These are phyloP conservation scores for Drosophila pandora DNA, from an alignment of 1,140 invertebrate species.

Conservation along the genomic window DNA sequence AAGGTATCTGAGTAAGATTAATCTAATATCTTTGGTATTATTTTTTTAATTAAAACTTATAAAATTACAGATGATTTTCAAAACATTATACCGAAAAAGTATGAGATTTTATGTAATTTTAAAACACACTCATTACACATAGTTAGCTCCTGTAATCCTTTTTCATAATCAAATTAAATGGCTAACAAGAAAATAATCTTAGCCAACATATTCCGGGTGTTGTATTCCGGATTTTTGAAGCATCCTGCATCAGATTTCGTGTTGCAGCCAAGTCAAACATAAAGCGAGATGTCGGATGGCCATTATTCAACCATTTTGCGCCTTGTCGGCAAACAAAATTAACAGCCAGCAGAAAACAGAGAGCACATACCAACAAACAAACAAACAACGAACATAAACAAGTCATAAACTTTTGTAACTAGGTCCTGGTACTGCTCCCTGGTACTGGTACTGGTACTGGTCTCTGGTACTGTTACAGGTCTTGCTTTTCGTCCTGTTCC, in stretches of 20 bases:
- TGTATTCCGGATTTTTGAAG: slow-evolving; percentile 13
- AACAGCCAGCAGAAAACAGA: slow-evolving; percentile 36
- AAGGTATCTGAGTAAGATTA: neutral
- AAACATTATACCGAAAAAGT: no score
- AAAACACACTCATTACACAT: neutral
- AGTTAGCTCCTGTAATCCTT: slow-evolving; percentile 2
- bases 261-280: slow-evolving; percentile 51
- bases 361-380: slow-evolving; percentile 15
- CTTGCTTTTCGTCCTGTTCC: neutral
- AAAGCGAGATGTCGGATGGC: slow-evolving; percentile 49
- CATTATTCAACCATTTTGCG: slow-evolving; percentile 69
- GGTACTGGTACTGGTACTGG: neutral
- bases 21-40: no score
- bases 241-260: slow-evolving; percentile 40
- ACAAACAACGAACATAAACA: slow-evolving; percentile 41
- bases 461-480: neutral
- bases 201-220: slow-evolving; percentile 25
- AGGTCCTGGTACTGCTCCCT: slow-evolving; percentile 9
- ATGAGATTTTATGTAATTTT: neutral
- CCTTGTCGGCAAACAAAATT: slow-evolving; percentile 47
- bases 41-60: no score
- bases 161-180: slow-evolving; percentile 40
- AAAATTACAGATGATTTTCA: no score
- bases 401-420: slow-evolving; percentile 56
- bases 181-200: slow-evolving; percentile 42